Percentiles rank a stretch among this genome's conserved stretches.
Conservation (phyloP, 1,140 invertebrate species). For the Drosophila persimilis region DNA sequence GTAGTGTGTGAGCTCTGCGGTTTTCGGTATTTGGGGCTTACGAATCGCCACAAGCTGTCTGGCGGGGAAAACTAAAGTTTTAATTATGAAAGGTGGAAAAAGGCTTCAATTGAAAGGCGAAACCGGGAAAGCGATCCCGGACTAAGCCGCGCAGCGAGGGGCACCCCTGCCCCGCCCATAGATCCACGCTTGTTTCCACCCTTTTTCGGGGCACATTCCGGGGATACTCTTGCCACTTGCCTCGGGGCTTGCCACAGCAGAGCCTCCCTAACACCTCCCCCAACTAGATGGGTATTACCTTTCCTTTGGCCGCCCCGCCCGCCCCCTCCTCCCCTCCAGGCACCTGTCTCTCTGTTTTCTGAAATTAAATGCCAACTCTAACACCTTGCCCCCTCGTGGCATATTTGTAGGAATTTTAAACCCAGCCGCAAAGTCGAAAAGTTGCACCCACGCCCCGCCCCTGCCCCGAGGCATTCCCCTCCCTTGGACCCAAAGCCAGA, state of each 20-base stretch:
- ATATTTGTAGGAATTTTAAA: slow-evolving; percentile 74
- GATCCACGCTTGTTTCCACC: neutral
- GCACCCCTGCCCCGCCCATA: no score
- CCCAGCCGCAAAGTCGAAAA: slow-evolving; percentile 69
- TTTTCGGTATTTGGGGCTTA: slow-evolving; percentile 44
- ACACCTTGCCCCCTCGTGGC: slow-evolving; percentile 42
- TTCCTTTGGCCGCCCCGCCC: neutral
- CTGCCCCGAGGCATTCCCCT: no score
- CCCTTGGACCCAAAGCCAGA: no score
- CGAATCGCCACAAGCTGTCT: neutral
- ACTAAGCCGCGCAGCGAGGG: neutral
- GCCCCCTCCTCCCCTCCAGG: neutral
- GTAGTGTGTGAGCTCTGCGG: slow-evolving; percentile 32
- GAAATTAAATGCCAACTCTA: slow-evolving; percentile 56
- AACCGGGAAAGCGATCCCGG: no score
- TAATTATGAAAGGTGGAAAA: slow-evolving; percentile 40
- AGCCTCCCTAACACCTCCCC: slow-evolving; percentile 3
- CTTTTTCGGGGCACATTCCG: slow-evolving; percentile 20
- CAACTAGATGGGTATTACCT: slow-evolving; percentile 52
- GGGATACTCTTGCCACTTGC: slow-evolving; percentile 11
- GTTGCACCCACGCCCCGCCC: slow-evolving; percentile 42
- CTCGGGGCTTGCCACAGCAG: no score
- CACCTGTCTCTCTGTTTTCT: slow-evolving; percentile 44
- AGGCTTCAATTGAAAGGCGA: slow-evolving; percentile 14
- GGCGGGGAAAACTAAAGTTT: slow-evolving; percentile 22